Conservation (phyloP, 2,113 vertebrate genomes). For the Cinclus mexicanus region DNA sequence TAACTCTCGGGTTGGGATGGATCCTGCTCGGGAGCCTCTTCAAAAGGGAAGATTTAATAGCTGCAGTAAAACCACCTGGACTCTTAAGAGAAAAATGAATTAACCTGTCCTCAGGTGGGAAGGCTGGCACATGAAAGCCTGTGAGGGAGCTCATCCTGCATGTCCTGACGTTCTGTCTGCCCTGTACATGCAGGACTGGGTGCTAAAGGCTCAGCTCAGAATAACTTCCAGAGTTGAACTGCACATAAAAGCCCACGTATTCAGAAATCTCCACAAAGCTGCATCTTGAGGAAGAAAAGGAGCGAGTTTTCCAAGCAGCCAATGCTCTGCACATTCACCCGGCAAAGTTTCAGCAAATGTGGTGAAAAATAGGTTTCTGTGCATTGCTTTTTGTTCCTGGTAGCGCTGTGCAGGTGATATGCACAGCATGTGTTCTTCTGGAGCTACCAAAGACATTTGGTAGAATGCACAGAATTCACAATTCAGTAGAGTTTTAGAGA, state of each 20-base stretch:
- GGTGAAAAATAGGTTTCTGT: background rate
- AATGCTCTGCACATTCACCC: fast-evolving
- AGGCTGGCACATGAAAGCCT: background rate
- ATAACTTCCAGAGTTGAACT: background rate
- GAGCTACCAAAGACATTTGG: background rate
- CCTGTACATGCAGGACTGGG: background rate
- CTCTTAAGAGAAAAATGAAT: background rate
- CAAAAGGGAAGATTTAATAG: background rate
- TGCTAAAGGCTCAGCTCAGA: background rate
- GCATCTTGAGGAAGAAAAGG: background rate
- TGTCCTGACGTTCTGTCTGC: background rate
- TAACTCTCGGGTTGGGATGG: background rate
- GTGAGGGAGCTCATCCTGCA: background rate
- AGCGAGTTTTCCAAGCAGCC: background rate
- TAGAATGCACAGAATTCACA: background rate
- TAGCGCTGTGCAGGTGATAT: background rate
- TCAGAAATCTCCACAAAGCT: background rate
- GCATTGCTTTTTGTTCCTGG: background rate
- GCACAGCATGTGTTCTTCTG: background rate
- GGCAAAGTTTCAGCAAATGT: background rate
- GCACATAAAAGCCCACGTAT: background rate
- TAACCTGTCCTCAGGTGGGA: background rate
- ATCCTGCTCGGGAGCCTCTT: background rate
- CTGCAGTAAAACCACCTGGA: background rate
- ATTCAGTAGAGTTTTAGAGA: background rate